These are phyloP conservation scores for Xenopus tropicalis DNA, from an alignment of 2,113 vertebrate species.

Conservation along the genomic window DNA sequence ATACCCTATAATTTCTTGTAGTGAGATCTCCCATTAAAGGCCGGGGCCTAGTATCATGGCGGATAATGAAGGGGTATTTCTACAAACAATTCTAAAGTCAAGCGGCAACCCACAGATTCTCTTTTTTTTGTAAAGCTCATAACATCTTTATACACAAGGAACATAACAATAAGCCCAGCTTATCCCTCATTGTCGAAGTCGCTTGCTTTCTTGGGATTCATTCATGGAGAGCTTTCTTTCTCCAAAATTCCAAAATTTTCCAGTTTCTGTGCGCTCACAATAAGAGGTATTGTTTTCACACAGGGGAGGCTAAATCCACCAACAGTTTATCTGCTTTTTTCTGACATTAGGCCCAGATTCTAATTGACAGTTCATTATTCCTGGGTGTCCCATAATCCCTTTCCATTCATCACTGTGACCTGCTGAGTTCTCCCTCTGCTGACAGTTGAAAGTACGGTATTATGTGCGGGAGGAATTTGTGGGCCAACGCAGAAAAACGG, in stretches of 20 bases:
- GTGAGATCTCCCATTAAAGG: neutral
- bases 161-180: conserved; percentile 23
- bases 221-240: conserved; percentile 37
- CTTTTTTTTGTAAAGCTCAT: conserved; percentile 14
- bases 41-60: neutral
- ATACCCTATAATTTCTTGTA: neutral
- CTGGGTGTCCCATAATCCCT: conserved; percentile 42
- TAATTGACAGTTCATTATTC: conserved; percentile 46
- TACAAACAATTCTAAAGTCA: conserved; percentile 25
- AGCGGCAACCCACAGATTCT: conserved; percentile 20
- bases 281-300: conserved; percentile 43
- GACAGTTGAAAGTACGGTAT: conserved; percentile 44
- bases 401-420: conserved; percentile 44
- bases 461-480: conserved; percentile 33
- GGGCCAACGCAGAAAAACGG: conserved; percentile 24
- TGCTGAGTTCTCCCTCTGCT: conserved; percentile 35
- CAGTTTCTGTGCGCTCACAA: conserved; percentile 34
- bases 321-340: conserved; percentile 43
- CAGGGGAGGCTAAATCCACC: conserved; percentile 41
- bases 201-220: conserved; percentile 28
- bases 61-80: conserved; percentile 28
- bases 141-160: conserved; percentile 37
- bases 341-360: conserved; percentile 41
- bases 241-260: conserved; percentile 31
- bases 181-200: conserved; percentile 35